These are phyloP conservation scores for Minunthozetes semirufus DNA, from an alignment of 2,888 invertebrate species.

Conservation along the genomic window DNA sequence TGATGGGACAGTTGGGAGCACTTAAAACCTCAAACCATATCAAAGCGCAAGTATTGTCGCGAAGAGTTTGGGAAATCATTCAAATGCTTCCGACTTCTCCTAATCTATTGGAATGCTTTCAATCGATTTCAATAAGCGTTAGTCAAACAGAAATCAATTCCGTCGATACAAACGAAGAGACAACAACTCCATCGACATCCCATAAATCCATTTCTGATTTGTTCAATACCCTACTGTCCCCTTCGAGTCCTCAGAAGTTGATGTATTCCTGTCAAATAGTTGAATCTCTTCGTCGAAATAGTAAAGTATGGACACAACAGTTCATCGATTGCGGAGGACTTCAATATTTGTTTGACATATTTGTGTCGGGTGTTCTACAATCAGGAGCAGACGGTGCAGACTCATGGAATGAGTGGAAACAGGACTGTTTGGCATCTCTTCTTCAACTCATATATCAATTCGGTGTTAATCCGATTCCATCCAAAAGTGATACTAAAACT, in stretches of 20 bases:
- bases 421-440: conserved; percentile 81
- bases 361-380: conserved; percentile 74
- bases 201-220: conserved; percentile 12
- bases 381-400: conserved; percentile 56
- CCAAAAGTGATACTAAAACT: not conserved
- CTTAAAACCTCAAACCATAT: conserved; percentile 76
- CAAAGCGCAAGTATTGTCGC: conserved; percentile 78
- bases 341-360: conserved; percentile 79
- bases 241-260: conserved; percentile 81
- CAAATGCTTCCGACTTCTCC: conserved; percentile 86
- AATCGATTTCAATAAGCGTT: conserved; percentile 14
- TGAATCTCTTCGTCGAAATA: conserved; percentile 58
- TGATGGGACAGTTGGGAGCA: conserved; percentile 82
- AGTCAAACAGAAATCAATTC: not conserved
- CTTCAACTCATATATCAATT: conserved; percentile 77
- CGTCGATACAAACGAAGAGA: not conserved
- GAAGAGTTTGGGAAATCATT: conserved; percentile 89
- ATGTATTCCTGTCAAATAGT: conserved; percentile 93
- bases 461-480: conserved; percentile 57
- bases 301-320: conserved; percentile 60
- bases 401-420: conserved; percentile 69
- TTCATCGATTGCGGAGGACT: conserved; percentile 83
- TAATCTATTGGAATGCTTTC: conserved; percentile 72
- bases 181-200: not conserved
- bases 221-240: conserved; percentile 70